Conservation (phyloP, 37 sponge, comb jelly and placozoan genomes). For the Oscarella lobularis region DNA sequence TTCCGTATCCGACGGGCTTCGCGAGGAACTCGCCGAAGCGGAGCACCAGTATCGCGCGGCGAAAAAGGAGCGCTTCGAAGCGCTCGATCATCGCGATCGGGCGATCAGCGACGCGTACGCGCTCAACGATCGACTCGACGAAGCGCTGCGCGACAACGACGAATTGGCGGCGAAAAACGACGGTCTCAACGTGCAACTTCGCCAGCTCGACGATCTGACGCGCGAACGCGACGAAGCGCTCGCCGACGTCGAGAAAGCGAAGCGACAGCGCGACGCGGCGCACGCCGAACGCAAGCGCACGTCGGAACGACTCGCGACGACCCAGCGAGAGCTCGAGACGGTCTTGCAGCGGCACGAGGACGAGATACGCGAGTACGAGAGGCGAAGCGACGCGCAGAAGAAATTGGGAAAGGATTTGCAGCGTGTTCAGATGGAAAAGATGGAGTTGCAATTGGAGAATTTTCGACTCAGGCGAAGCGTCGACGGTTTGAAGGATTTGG, state of each 20-base stretch:
- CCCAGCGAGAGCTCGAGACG: neutral
- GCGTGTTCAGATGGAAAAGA: neutral
- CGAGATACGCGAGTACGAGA: neutral
- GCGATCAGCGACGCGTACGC: neutral
- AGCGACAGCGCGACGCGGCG: neutral
- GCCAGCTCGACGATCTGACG: neutral
- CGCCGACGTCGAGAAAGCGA: neutral
- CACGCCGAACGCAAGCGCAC: neutral
- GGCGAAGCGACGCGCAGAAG: neutral
- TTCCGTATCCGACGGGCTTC: too few relatives aligned
- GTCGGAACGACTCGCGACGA: neutral
- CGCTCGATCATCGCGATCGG: neutral
- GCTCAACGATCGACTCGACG: neutral
- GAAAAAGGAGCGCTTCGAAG: neutral
- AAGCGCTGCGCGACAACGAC: neutral
- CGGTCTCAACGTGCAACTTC: constrained; percentile 1
- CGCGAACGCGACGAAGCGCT: neutral
- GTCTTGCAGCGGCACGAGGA: neutral
- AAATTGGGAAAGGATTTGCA: neutral
- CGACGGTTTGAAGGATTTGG: neutral
- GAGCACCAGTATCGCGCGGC: neutral
- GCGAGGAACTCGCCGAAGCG: too few relatives aligned
- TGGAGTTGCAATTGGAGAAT: constrained; percentile 1
- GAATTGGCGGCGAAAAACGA: neutral
- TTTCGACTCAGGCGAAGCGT: neutral